Evolutionary conservation across 1,140 invertebrate species (phyloP).

Genomic region (Branchinecta lynchi): DNA sequence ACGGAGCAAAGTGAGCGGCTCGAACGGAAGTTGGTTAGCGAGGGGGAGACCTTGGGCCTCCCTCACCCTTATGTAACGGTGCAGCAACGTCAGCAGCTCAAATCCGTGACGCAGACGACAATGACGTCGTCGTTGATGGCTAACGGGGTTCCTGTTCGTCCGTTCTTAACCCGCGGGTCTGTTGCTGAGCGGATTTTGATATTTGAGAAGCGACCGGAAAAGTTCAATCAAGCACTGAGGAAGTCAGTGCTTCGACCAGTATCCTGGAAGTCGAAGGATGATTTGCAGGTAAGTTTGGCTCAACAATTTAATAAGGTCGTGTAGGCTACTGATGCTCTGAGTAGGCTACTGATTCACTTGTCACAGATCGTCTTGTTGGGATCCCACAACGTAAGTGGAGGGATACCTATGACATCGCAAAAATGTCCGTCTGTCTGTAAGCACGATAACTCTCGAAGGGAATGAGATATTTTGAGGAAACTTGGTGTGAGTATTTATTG

Average conservation of each 20-base stretch:
- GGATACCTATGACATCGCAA: no score
- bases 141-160: slow-evolving; percentile 47
- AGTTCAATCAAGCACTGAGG: slow-evolving; percentile 34
- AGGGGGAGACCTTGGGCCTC: slow-evolving; percentile 29
- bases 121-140: slow-evolving; percentile 19
- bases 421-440: no score
- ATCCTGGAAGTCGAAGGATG: slow-evolving; percentile 14
- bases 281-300: not conserved
- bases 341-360: no score
- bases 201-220: slow-evolving; percentile 65
- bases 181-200: slow-evolving; percentile 79
- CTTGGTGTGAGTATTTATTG: no score
- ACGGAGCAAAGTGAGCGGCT: slow-evolving; percentile 24
- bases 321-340: no score
- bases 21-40: slow-evolving; percentile 16
- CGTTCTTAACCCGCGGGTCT: slow-evolving; percentile 71
- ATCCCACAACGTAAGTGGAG: no score
- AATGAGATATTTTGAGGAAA: no score
- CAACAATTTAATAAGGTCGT: no score
- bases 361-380: no score
- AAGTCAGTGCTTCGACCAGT: slow-evolving; percentile 32
- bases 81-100: slow-evolving; percentile 45
- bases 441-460: no score
- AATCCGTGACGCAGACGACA: slow-evolving; percentile 21
- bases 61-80: slow-evolving; percentile 49